Base-by-base conservation (phyloP, 2,797 vertebrate species). In the Syncerus caffer region DNA sequence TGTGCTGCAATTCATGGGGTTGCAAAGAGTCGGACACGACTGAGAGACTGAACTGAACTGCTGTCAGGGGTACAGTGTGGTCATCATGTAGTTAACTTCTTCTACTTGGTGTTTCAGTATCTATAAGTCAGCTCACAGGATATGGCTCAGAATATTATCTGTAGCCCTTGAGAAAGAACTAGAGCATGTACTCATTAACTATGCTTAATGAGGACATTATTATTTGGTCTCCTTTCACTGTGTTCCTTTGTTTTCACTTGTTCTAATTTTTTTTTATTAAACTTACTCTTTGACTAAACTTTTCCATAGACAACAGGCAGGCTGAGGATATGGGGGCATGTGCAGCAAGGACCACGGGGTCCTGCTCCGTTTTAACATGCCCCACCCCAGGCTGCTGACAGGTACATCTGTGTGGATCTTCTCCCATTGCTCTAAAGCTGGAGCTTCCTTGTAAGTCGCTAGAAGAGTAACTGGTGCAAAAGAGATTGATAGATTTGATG, bases 21-120 rank as follows among this genome's bases (percentile, higher is more conserved):
- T 0, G 3, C 64, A 71, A 71, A 71, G 34, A 71, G 0, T 38
- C 0, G 2, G 34, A 71, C 64, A 71, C 0, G 5, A 23, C 64
- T 71, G 9, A 71, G 10, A 38, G 34, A 11, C 34, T 71, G 64
- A 71, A 38, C 10, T 38, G n/a, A 71, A 64, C 29, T n/a, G 31
- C n/a, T n/a, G 31, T 64, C 10, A 11, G 23, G 38, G 64, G 19
- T 38, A 38, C 4, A 5, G 64, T 71, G 64, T 3, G 19, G 64
- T 71, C 34, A 13, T 12, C 34, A 38, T 0, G n/a, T 71, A 38
- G 64, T 21, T 71, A 71, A 11, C 4, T 38, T 38, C 34, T 12
- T 71, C 4, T 13, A 19, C 34, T 71, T 71, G 34, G 64, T 71
- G 64, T 38, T 38, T 23, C 4, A 38, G 64, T 23, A 23, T 71